phyloP scores from a whole-genome alignment of 1,140 invertebrate species.

The Anastrepha ludens region DNA sequence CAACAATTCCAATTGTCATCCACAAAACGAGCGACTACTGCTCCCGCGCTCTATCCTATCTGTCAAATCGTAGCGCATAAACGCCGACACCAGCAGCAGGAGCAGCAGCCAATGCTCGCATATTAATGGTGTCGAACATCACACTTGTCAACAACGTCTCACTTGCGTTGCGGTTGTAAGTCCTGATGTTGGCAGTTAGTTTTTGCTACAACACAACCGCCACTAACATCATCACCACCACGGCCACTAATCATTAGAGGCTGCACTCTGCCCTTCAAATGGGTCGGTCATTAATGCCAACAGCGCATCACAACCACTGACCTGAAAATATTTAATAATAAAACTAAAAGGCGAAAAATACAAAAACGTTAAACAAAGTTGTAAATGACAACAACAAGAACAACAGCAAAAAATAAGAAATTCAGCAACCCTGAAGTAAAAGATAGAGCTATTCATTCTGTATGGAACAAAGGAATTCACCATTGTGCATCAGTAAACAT shows the following conservation, averaged over 20 bases:
- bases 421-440: neutral
- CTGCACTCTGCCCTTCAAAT: neutral
- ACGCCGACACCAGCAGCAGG: neutral
- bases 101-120: neutral
- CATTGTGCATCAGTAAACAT: slow-evolving; percentile 23
- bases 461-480: slow-evolving; percentile 10
- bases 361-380: neutral
- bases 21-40: neutral
- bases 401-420: neutral
- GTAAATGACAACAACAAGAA: neutral
- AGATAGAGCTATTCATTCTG: neutral
- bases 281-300: slow-evolving; percentile 15
- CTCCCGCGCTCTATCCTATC: neutral
- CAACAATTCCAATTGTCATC: neutral
- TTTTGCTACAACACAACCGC: neutral
- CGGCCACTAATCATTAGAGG: neutral
- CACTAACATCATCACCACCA: neutral
- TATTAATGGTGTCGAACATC: neutral
- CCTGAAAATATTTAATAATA: slow-evolving; percentile 42
- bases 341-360: slow-evolving; percentile 19
- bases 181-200: neutral
- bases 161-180: neutral
- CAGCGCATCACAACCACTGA: slow-evolving; percentile 26
- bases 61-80: neutral
- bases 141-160: neutral